Percentiles rank a stretch among this genome's conserved stretches.
phyloP scores from a whole-genome alignment of 2,113 vertebrate genomes.

The Canis aureus region DNA sequence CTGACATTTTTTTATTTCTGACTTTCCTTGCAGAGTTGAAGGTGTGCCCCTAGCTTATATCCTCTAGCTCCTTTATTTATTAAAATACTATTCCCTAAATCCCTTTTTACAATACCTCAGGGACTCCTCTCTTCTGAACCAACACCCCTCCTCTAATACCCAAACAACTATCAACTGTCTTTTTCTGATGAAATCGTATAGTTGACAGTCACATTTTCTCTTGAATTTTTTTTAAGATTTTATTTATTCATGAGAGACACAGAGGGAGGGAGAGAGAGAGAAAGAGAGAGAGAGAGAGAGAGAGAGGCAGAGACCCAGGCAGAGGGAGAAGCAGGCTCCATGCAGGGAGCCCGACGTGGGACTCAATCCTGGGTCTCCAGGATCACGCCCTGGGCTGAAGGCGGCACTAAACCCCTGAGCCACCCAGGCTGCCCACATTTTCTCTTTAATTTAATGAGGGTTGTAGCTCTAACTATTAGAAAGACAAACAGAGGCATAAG shows the following conservation, averaged over 20 bases:
- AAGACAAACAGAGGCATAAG: background rate
- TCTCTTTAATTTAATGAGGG: slow-evolving; percentile 55
- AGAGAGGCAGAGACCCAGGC: too few relatives aligned
- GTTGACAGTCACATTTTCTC: slow-evolving; percentile 14
- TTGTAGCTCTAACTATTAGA: slow-evolving; percentile 20
- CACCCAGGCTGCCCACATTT: background rate
- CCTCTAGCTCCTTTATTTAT: background rate
- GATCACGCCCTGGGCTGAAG: too few relatives aligned
- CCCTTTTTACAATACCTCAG: background rate
- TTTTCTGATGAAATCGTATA: slow-evolving; percentile 32
- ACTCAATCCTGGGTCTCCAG: too few relatives aligned
- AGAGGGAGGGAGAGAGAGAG: too few relatives aligned
- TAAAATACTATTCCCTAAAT: background rate
- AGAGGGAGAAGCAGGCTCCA: too few relatives aligned
- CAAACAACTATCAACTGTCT: background rate
- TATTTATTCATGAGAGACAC: too few relatives aligned
- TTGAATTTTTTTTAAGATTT: background rate
- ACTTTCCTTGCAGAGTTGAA: slow-evolving; percentile 24
- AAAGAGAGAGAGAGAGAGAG: too few relatives aligned
- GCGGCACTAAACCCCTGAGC: too few relatives aligned
- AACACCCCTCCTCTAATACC: background rate
- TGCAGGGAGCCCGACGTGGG: too few relatives aligned
- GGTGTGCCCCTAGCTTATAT: background rate
- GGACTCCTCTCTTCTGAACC: background rate
- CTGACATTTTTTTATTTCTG: slow-evolving; percentile 8